A percentile compares a stretch with the other conserved stretches of the same genome.
Evolutionary conservation across 2,113 vertebrate genomes (phyloP).

Genomic region (Dromas ardeola): DNA sequence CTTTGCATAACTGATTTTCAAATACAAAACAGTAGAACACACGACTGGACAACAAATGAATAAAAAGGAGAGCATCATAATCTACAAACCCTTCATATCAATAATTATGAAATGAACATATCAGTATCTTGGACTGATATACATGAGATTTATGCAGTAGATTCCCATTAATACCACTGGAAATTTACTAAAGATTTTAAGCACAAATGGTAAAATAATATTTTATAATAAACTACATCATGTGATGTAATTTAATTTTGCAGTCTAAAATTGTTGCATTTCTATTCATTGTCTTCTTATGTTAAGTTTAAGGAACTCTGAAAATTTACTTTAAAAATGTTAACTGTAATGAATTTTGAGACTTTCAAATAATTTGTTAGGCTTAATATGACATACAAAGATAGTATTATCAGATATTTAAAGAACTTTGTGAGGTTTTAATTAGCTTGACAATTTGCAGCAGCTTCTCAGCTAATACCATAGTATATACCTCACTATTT

Average conservation of each 20-base stretch:
- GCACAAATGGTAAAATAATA: neutral
- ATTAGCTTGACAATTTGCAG: neutral
- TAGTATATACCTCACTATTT: neutral
- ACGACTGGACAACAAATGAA: neutral
- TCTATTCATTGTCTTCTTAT: neutral
- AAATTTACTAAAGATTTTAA: neutral
- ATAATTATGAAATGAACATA: neutral
- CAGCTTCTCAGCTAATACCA: neutral
- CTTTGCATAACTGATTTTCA: neutral
- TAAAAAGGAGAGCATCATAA: neutral
- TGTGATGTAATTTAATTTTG: neutral
- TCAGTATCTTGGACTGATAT: neutral
- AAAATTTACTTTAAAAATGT: neutral
- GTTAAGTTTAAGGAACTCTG: neutral
- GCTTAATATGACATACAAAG: neutral
- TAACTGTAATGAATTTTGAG: neutral
- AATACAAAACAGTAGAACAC: neutral
- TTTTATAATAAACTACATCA: neutral
- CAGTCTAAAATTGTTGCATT: neutral
- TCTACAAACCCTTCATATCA: neutral
- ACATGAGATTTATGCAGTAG: neutral
- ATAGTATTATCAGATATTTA: neutral
- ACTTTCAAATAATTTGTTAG: neutral
- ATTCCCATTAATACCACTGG: neutral
- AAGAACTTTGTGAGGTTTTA: neutral